A percentile compares a stretch with the other conserved stretches of the same genome.
Evolutionary conservation across 2,113 vertebrate species (phyloP).

Genomic region (Perca flavescens): DNA sequence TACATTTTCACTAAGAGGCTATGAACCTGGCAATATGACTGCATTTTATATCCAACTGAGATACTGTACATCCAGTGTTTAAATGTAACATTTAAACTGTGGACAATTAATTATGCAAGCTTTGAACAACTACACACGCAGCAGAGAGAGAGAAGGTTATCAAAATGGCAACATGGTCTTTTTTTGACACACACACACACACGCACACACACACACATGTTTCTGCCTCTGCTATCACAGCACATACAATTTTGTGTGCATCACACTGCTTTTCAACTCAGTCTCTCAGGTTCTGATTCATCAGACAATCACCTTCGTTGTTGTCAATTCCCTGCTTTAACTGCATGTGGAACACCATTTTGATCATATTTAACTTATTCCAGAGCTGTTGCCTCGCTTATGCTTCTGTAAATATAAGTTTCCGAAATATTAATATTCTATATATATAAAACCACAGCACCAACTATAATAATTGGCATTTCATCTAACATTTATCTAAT

Average conservation of each 20-base stretch:
- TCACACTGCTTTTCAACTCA: neutral
- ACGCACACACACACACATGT: no score
- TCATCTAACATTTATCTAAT: neutral
- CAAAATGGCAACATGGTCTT: neutral
- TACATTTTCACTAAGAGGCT: conserved; percentile 5
- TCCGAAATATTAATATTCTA: neutral
- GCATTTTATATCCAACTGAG: neutral
- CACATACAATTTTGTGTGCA: neutral
- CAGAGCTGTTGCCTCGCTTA: neutral
- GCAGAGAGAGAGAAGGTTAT: neutral
- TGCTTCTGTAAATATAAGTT: neutral
- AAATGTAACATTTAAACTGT: conserved; percentile 46
- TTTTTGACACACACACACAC: neutral
- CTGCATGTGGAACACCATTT: neutral
- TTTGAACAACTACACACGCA: conserved; percentile 13
- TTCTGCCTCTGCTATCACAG: neutral
- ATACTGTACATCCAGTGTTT: neutral
- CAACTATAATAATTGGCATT: neutral
- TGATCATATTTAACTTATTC: neutral
- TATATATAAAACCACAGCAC: neutral
- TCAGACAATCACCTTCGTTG: neutral
- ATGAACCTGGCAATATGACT: neutral
- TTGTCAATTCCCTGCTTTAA: neutral
- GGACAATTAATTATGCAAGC: conserved; percentile 45
- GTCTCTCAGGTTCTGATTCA: neutral